Evolutionary conservation across 2,797 vertebrate genomes (phyloP), one percentile per base, ranked within the genome.

Genomic region (Nannoperca obscura): DNA sequence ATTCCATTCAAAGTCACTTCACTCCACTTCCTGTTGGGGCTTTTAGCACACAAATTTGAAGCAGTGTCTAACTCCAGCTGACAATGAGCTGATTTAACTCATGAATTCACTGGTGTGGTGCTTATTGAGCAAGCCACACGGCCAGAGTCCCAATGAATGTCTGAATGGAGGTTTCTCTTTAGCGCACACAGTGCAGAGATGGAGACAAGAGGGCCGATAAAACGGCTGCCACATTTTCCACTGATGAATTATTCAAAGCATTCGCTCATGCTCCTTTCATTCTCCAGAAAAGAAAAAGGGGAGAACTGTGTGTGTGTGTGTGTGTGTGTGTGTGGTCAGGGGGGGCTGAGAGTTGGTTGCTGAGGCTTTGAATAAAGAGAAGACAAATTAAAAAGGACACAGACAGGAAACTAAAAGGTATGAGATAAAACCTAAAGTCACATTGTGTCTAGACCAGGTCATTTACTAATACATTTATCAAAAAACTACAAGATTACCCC

Each of bases 201-300:
- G 71, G 71, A 74, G 85, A 82, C 68, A 73, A 78, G 67, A 61
- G 24, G n/a, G 47, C 34, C 6, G 20, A 79, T 72, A 68, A 78
- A 85, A 75, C 42, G 42, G 60, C 63, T 44, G 74, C 68, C 75
- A 89, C 77, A 71, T 77, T 91, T 92, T 93, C 90, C 89, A 71
- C 71, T 85, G 19, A 65, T 91, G 67, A 85, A 92, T 92, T 86
- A 93, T 91, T 91, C 86, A 93, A 47, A 8, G 47, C 27, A 44
- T 71, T 73, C 57, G 63, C 71, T 63, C 80, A 30, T 62, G 78
- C 65, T 83, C 57, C 66, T 47, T 79, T 77, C 49, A 75, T 65
- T 81, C 71, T 44, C 24, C 27, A 55, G 38, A 46, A 52, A 54
- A 66, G 50, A 61, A 63, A 69, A 24, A 55, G n/a, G 20, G 32